Evolutionary conservation across 2,888 invertebrate genomes (phyloP), one percentile per base, ranked within the genome.

Genomic region (Tetragonisca angustula): DNA sequence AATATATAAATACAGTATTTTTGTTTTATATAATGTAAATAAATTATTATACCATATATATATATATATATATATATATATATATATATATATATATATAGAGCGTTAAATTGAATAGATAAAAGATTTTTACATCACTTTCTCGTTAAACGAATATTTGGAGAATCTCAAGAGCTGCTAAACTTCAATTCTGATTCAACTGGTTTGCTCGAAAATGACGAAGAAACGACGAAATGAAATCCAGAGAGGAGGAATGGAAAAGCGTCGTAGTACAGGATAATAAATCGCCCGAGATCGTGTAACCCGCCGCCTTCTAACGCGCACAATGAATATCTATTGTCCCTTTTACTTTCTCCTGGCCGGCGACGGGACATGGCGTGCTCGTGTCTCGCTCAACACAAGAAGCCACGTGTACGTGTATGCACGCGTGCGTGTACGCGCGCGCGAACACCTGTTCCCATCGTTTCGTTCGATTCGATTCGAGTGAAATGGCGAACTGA

Each of bases 251-350:
- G 9, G 74, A 19, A 43, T 21, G 50, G 72, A 75, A 67, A 67
- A 64, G 59, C 56, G 49, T 50, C 56, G 67, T 9, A 61, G 61
- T 75, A 49, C 75, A 54, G n/a, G 77, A 64, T 54, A 78, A 79
- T 85, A 81, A 85, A 85, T 85, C 59, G 61, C 24, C 9, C n/a
- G 24, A 65, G 74, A 85, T 80, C 74, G 75, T 72, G 81, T 62
- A 24, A 32, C 56, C 72, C 21, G 64, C 64, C 62, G 75, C 36
- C 76, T 69, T 76, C 72, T 74, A 69, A 85, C 77, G 32, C 75
- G 67, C 65, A 54, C 75, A 67, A 79, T 85, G 85, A 85, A 85
- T 85, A 85, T 85, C 85, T 85, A 85, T 85, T 85, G 85, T 85
- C 85, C 75, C 69, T 70, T 75, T 85, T 81, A 85, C 85, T 85